Evolutionary conservation across 2,113 vertebrate genomes (phyloP), one percentile per base, ranked within the genome.

Genomic region (Pimephales promelas): DNA sequence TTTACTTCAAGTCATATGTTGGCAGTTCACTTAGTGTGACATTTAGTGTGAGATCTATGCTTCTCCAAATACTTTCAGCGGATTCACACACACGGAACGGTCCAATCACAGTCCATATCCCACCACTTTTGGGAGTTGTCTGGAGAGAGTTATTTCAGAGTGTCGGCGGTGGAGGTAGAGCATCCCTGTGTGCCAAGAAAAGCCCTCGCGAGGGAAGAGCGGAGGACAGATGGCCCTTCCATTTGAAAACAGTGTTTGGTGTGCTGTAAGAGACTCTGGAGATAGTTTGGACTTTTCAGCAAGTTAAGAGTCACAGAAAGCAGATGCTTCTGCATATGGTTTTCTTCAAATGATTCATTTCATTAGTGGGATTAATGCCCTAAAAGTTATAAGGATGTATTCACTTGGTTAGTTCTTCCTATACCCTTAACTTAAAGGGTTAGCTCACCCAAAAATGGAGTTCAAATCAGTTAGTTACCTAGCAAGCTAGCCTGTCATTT

Each of bases 261-360:
- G 82, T 81, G 84, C 62, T 89, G 85, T 75, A 79, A 85, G 79
- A 87, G 87, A 88, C 84, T 81, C 88, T 80, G 86, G 62, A 16
- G 86, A 88, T 86, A 82, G 82, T 87, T 81, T 70, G 64, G 79
- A 70, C 79, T 81, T 83, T 79, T 13, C 79, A 56, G 88, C 88
- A 86, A 87, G 85, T 85, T 70, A 77, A 36, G 87, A 91, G 91
- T 90, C 90, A 87, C 72, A 26, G 88, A 81, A 81, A 92, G 89
- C 94, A 94, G 93, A 93, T 94, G 92, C 87, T 88, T 73, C n/a
- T 89, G 75, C 92, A 94, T 94, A 94, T 94, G 92, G 61, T 93
- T 93, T 91, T 85, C 84, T 78, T 89, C 84, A 92, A 92, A 92
- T 90, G 87, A 87, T 92, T 86, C 79, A 45, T 70, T 83, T 86